These are phyloP conservation scores for Gobius niger DNA, from an alignment of 2,113 vertebrate genomes.

Conservation along the genomic window DNA sequence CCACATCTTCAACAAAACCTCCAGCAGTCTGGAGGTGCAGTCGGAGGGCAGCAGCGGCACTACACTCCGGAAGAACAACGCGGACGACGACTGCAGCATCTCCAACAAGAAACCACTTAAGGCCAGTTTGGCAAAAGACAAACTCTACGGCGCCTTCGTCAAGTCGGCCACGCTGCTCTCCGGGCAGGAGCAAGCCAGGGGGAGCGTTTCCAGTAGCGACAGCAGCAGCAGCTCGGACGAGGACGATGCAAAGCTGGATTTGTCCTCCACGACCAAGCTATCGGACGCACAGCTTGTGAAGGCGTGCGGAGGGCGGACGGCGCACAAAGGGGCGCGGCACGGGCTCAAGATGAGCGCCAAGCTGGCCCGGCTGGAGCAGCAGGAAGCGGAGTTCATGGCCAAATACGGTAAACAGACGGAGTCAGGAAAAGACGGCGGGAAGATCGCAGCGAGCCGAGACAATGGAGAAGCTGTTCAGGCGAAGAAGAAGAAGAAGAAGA, in stretches of 20 bases:
- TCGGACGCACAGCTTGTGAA: slow-evolving; percentile 84
- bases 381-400: slow-evolving; percentile 89
- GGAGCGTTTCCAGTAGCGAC: slow-evolving; percentile 17
- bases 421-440: not conserved
- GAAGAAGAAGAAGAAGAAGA: slow-evolving; percentile 55
- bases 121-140: slow-evolving; percentile 45
- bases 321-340: slow-evolving; percentile 90
- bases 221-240: slow-evolving; percentile 74
- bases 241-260: slow-evolving; percentile 81
- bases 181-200: slow-evolving; percentile 68
- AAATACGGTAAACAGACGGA: slow-evolving; percentile 66
- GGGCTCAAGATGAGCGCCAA: slow-evolving; percentile 94
- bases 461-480: not conserved
- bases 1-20: slow-evolving; percentile 90
- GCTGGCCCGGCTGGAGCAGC: slow-evolving; percentile 88
- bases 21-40: slow-evolving; percentile 84
- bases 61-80: slow-evolving; percentile 68
- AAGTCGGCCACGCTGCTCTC: slow-evolving; percentile 86
- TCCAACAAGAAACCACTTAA: slow-evolving; percentile 78
- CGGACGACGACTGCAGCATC: slow-evolving; percentile 59
- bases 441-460: not conserved
- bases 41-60: slow-evolving; percentile 77
- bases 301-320: slow-evolving; percentile 89
- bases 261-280: slow-evolving; percentile 81
- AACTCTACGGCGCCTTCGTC: slow-evolving; percentile 88